A percentile compares a stretch with the other conserved stretches of the same genome.
Conservation (phyloP, 2,113 vertebrate species). For the Chloropsis cyanopogon region DNA sequence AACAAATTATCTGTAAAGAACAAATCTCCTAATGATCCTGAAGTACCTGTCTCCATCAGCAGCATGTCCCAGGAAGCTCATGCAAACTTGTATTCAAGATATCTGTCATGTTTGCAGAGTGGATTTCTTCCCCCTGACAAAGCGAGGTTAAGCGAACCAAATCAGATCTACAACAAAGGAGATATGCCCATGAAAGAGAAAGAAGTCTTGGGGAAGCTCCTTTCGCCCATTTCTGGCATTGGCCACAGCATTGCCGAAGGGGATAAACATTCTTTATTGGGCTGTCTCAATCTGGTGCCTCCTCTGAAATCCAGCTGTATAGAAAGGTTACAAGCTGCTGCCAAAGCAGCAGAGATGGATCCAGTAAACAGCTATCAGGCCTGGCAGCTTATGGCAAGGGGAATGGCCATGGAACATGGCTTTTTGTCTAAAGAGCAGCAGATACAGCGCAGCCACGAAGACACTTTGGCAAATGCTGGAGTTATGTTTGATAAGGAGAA, state of each 20-base stretch:
- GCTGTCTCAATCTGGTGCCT: constrained; percentile 94
- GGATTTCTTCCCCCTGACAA: constrained; percentile 93
- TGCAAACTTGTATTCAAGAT: constrained; percentile 93
- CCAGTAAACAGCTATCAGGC: constrained; percentile 97
- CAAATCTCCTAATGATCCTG: constrained; percentile 83
- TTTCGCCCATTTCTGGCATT: constrained; percentile 86
- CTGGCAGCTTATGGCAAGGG: constrained; percentile 98
- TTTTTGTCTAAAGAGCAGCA: constrained; percentile 95
- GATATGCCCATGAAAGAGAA: constrained; percentile 93
- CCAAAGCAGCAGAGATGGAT: constrained; percentile 98
- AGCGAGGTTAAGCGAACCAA: constrained; percentile 84
- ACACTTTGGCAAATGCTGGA: constrained; percentile 81
- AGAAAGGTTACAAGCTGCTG: constrained; percentile 94
- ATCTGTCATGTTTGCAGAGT: constrained; percentile 94
- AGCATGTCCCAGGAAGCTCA: constrained; percentile 93
- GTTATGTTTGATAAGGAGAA: constrained; percentile 93
- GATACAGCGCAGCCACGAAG: constrained; percentile 86
- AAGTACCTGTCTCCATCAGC: constrained; percentile 82
- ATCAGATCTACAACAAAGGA: constrained; percentile 88
- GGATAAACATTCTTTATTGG: constrained; percentile 93
- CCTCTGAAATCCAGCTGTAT: constrained; percentile 98
- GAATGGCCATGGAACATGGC: constrained; percentile 94
- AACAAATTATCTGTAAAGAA: constrained; percentile 96
- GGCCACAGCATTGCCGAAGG: constrained; percentile 87
- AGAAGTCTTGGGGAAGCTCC: constrained; percentile 92